Conservation (phyloP, 2,113 vertebrate genomes). For the Leuciscus idus region DNA sequence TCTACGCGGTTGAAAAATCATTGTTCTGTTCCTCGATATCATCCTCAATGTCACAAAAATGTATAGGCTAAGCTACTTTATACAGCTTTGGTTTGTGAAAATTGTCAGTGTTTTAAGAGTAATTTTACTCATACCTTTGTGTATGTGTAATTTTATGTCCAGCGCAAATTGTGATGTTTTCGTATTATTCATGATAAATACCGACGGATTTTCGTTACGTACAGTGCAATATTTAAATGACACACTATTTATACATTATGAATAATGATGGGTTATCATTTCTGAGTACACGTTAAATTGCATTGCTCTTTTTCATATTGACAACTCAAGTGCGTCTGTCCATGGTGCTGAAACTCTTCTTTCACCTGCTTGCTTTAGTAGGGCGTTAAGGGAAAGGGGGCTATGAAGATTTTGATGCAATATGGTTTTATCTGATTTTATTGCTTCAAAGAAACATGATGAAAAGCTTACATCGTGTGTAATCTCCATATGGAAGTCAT, state of each 20-base stretch:
- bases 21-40: not conserved
- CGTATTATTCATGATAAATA: not conserved
- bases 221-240: not conserved
- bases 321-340: conserved; percentile 9
- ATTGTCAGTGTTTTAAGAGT: not conserved
- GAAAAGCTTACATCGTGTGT: not conserved
- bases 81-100: not conserved
- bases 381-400: not conserved
- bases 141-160: not conserved
- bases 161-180: not conserved
- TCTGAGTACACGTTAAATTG: not conserved
- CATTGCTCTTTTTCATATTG: not conserved
- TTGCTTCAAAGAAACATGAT: not conserved
- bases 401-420: not conserved
- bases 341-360: conserved; percentile 41
- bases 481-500: not conserved
- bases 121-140: not conserved
- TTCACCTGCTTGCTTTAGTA: not conserved
- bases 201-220: not conserved
- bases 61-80: not conserved
- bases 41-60: not conserved
- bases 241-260: too few relatives aligned
- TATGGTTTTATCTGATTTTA: not conserved
- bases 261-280: not conserved
- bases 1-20: not conserved